A percentile compares a stretch with the other conserved stretches of the same genome.
Evolutionary conservation across 2,113 vertebrate species (phyloP).

Genomic region (Melanostigma gelatinosum): DNA sequence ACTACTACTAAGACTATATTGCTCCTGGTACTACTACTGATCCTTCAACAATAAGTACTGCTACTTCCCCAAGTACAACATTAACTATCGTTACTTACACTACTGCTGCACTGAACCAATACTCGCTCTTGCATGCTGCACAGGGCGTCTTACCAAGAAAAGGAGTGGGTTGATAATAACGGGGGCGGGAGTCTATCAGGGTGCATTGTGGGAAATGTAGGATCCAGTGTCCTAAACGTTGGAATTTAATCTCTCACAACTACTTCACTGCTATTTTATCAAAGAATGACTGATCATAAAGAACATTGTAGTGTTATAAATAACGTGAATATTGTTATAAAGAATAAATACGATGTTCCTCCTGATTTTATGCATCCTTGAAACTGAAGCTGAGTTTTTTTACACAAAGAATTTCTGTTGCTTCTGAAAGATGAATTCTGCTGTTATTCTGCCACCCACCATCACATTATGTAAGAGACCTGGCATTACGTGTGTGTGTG

Average conservation of each 20-base stretch:
- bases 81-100: not conserved
- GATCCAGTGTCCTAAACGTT: too few species aligned
- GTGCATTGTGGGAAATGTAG: conserved; percentile 21
- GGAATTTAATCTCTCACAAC: not conserved
- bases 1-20: too few species aligned
- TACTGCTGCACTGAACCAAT: too few species aligned
- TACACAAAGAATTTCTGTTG: conserved; percentile 26
- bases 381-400: conserved; percentile 23
- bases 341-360: not conserved
- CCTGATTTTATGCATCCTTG: not conserved
- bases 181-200: too few species aligned
- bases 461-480: conserved; percentile 74
- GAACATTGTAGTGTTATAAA: not conserved
- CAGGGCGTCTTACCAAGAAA: too few species aligned
- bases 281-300: not conserved
- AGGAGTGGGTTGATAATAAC: too few species aligned
- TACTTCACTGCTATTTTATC: not conserved
- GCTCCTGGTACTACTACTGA: too few species aligned
- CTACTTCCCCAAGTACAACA: too few species aligned
- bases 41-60: too few species aligned
- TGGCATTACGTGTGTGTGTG: conserved; percentile 59
- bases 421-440: conserved; percentile 63
- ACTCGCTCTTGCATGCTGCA: too few species aligned
- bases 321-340: not conserved
- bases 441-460: conserved; percentile 64